phyloP scores from a whole-genome alignment of 1,140 invertebrate species.

The Bombus sibiricus region DNA sequence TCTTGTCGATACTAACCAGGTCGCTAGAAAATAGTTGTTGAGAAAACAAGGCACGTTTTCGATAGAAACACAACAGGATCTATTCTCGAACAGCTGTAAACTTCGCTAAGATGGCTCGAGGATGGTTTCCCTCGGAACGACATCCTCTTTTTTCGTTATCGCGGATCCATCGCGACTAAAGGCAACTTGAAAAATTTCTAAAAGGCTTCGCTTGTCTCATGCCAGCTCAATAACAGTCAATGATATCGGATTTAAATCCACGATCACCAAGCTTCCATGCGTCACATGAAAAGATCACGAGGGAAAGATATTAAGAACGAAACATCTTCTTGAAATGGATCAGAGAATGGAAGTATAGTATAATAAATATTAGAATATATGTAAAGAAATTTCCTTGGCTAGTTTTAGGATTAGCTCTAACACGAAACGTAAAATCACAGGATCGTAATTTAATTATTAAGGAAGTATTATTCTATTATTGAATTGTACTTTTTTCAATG shows the following conservation, averaged over 20 bases:
- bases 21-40: neutral
- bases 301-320: neutral
- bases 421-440: neutral
- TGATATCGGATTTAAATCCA: neutral
- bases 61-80: too few species aligned
- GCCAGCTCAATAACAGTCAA: neutral
- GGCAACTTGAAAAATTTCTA: neutral
- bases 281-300: neutral
- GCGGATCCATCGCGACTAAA: neutral
- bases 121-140: neutral
- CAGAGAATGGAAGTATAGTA: neutral
- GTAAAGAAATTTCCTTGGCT: neutral
- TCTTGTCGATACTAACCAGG: neutral
- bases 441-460: neutral
- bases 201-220: slow-evolving; percentile 22
- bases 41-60: neutral
- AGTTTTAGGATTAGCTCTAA: neutral
- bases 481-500: too few species aligned
- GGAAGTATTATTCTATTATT: neutral
- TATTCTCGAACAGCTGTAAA: slow-evolving; percentile 7
- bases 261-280: neutral
- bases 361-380: neutral
- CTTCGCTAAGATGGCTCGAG: neutral
- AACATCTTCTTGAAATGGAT: neutral
- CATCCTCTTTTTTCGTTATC: slow-evolving; percentile 29